Base-by-base conservation (phyloP, 2,888 invertebrate species). In the Cyrtodaria siliqua region DNA sequence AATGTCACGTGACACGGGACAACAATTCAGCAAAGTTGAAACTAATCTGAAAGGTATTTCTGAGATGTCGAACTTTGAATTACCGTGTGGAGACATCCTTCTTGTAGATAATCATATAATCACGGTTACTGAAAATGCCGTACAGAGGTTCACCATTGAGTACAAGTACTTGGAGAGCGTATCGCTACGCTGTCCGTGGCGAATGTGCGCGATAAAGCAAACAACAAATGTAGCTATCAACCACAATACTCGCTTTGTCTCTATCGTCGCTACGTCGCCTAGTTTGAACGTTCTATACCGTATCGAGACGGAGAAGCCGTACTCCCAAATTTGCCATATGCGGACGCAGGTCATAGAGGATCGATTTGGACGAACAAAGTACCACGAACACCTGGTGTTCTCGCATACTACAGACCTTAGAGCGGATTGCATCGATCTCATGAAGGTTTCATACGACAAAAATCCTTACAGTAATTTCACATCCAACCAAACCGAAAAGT, bases 261-360 rank as follows among this genome's bases (percentile, higher is more conserved):
- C 81, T 3, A 78, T 81, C 2, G 62, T 81, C 2, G 53, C 52
- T 23, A 81, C 81, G 1, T 57, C 63, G 8, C 81, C 81, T 6
- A 52, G 23, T 16, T 60, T 81, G 4, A 53, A 53, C 3, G 50
- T 68, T 26, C 52, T 78, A 18, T 81, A 81, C 47, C 63, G 69
- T 14, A 81, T 81, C n/a, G 81, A 81, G 38, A 81, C 81, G 8
- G 77, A 81, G 24, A 81, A 81, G 29, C 81, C 81, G 0, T 81
- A 81, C 53, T 77, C 81, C n/a, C 73, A 74, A 38, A 81, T 81
- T 6, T 81, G 81, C 33, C 81, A 81, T 47, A 75, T 81, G 77
- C 57, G 77, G 9, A 77, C 81, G 4, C 71, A 77, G 55, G 50
- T 78, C 8, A n/a, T 74, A 4, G 81, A 81, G 42, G 81, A 81